These are phyloP conservation scores for Amphimedon queenslandica DNA, from an alignment of 37 sponge, comb jelly and placozoan genomes.

Conservation along the genomic window DNA sequence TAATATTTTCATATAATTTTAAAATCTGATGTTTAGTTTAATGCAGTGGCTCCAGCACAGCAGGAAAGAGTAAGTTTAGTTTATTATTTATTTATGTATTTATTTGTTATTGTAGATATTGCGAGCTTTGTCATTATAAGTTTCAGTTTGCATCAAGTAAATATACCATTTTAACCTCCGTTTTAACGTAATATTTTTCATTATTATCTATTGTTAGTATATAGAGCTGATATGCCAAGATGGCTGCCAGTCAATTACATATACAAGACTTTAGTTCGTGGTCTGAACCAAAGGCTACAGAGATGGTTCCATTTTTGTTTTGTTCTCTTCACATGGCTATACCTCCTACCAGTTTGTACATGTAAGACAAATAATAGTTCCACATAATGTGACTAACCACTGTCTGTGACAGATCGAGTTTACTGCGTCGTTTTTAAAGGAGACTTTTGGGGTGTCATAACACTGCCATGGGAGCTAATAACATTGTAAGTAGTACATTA, in stretches of 20 bases:
- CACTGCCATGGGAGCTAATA: slow-evolving; percentile 47
- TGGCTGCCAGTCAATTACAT: slow-evolving; percentile 60
- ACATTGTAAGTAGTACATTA: slow-evolving; percentile 50
- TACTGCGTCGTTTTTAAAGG: too few relatives aligned
- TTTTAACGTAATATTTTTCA: background rate
- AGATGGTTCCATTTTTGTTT: slow-evolving; percentile 82
- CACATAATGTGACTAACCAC: too few relatives aligned
- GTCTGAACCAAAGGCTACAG: slow-evolving; percentile 15
- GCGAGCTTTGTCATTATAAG: slow-evolving; percentile 91
- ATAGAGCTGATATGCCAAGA: slow-evolving; percentile 76
- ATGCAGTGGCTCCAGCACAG: slow-evolving; percentile 92
- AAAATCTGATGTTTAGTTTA: slow-evolving; percentile 25
- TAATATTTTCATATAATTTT: background rate
- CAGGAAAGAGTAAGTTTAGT: slow-evolving; percentile 75
- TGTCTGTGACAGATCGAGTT: too few relatives aligned
- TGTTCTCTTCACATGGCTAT: slow-evolving; percentile 87
- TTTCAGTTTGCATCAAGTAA: slow-evolving; percentile 87
- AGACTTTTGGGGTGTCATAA: slow-evolving; percentile 56
- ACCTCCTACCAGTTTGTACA: slow-evolving; percentile 77
- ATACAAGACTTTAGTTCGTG: slow-evolving; percentile 39
- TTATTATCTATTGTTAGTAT: too few relatives aligned
- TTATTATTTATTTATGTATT: background rate
- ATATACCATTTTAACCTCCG: too few relatives aligned
- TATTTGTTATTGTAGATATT: slow-evolving; percentile 48
- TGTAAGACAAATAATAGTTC: slow-evolving; percentile 40